Conservation (phyloP, 2,797 vertebrate species). For the Eptatretus atami region DNA sequence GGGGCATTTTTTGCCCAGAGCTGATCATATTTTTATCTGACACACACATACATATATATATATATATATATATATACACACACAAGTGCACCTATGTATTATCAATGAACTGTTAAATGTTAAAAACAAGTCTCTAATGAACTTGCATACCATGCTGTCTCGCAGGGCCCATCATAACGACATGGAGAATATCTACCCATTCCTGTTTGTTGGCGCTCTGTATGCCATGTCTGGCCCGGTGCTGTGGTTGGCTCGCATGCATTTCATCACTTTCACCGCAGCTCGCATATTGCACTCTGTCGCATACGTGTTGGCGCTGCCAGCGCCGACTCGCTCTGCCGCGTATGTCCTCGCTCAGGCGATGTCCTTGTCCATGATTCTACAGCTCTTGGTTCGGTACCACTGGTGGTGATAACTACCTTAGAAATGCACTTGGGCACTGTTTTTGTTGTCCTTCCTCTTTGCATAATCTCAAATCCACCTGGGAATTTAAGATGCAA, state of each 20-base stretch:
- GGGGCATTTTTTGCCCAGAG: too few relatives aligned
- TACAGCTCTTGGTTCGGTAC: slow-evolving; percentile 27
- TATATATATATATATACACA: too few relatives aligned
- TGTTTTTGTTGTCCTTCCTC: too few relatives aligned
- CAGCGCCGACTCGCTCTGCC: slow-evolving; percentile 36
- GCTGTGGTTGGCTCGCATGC: slow-evolving; percentile 24
- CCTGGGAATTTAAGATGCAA: too few relatives aligned
- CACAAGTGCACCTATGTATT: too few relatives aligned
- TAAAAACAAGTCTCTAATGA: too few relatives aligned
- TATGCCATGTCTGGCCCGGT: slow-evolving; percentile 40
- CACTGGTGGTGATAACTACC: too few relatives aligned
- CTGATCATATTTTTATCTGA: too few relatives aligned
- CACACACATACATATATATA: too few relatives aligned
- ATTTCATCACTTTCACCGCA: slow-evolving; percentile 43
- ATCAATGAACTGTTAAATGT: too few relatives aligned
- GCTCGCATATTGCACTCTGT: slow-evolving; percentile 34
- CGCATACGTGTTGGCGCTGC: slow-evolving; percentile 36
- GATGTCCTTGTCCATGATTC: slow-evolving; percentile 53
- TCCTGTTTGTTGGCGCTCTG: slow-evolving; percentile 56
- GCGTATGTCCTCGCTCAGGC: slow-evolving; percentile 43
- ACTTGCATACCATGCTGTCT: background rate
- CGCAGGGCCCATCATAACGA: slow-evolving; percentile 41
- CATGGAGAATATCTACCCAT: slow-evolving; percentile 71
- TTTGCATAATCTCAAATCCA: too few relatives aligned
- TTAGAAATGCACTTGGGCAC: too few relatives aligned